phyloP scores from a whole-genome alignment of 1,140 invertebrate species.

The Pemphigus obesinymphae region DNA sequence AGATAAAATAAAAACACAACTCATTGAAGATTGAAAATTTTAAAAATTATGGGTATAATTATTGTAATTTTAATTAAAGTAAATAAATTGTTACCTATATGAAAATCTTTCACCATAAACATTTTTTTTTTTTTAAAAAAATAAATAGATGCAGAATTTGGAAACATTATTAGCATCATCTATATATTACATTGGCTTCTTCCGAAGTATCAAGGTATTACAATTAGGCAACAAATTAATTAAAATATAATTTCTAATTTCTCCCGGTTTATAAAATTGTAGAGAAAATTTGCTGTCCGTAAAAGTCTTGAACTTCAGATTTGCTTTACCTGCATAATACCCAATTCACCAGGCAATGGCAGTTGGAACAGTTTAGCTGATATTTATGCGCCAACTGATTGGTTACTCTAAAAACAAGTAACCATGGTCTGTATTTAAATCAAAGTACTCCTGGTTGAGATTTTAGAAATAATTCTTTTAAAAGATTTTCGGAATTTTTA shows the following conservation, averaged over 20 bases:
- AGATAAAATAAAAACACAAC: background rate
- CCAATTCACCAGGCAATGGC: constrained; percentile 21
- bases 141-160: constrained; percentile 19
- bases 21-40: background rate
- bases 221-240: constrained; percentile 19
- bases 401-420: constrained; percentile 16
- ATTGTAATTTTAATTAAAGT: background rate
- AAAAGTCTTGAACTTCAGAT: constrained; percentile 37
- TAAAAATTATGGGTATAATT: background rate
- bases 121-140: background rate
- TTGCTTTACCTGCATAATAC: constrained; percentile 26
- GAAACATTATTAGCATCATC: background rate
- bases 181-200: constrained; percentile 6
- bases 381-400: constrained; percentile 2
- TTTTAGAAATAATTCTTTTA: constrained; percentile 26
- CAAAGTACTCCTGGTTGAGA: constrained; percentile 36
- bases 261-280: constrained; percentile 42
- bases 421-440: constrained; percentile 34
- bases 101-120: background rate
- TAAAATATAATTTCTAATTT: constrained; percentile 31
- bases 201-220: constrained; percentile 23
- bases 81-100: background rate
- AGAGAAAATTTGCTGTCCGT: constrained; percentile 38
- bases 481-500: constrained; percentile 40
- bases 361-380: constrained; percentile 34